These are phyloP conservation scores for Amblyopsis hoosieri DNA, from an alignment of 2,797 vertebrate genomes.

Conservation along the genomic window DNA sequence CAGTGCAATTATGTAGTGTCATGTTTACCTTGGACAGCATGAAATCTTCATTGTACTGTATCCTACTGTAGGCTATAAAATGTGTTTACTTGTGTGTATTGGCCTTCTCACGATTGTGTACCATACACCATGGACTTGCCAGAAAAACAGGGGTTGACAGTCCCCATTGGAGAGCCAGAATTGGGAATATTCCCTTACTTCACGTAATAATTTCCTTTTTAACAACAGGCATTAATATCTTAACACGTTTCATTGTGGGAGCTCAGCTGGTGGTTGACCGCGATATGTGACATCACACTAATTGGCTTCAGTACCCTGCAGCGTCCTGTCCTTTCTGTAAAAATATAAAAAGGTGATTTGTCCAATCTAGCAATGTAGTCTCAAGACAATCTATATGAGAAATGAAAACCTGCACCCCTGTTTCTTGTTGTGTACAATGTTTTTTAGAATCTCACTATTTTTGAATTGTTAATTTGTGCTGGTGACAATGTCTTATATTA, in stretches of 20 bases:
- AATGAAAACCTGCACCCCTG: slow-evolving; percentile 76
- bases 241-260: slow-evolving; percentile 33
- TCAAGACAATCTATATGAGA: slow-evolving; percentile 88
- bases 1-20: too few relatives aligned
- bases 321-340: slow-evolving; percentile 44
- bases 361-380: slow-evolving; percentile 68
- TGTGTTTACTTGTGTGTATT: too few relatives aligned
- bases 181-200: neutral
- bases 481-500: slow-evolving; percentile 88
- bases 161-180: too few relatives aligned
- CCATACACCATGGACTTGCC: too few relatives aligned
- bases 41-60: slow-evolving; percentile 28
- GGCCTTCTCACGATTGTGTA: too few relatives aligned
- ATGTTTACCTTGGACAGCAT: slow-evolving; percentile 28
- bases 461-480: slow-evolving; percentile 92
- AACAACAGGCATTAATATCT: slow-evolving; percentile 16
- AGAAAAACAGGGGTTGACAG: too few relatives aligned
- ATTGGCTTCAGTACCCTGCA: slow-evolving; percentile 47
- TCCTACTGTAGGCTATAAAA: slow-evolving; percentile 32
- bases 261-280: slow-evolving; percentile 45
- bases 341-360: slow-evolving; percentile 76
- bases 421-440: slow-evolving; percentile 87
- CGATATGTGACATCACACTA: slow-evolving; percentile 62
- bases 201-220: slow-evolving; percentile 19
- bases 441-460: slow-evolving; percentile 87